Conservation (phyloP, 1,140 invertebrate species). For the Megalonaias nervosa region DNA sequence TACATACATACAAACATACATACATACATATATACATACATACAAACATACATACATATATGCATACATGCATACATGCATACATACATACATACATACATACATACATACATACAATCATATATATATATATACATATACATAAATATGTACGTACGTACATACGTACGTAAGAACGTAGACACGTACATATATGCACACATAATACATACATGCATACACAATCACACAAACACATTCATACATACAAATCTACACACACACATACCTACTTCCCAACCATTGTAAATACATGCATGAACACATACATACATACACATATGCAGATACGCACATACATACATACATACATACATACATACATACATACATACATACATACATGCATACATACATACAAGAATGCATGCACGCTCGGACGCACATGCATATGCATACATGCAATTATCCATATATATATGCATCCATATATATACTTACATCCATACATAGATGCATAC, state of each 20-base stretch:
- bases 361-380: constrained; percentile 8
- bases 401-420: neutral
- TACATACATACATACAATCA: constrained; percentile 7
- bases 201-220: too few species aligned
- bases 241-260: constrained; percentile 6
- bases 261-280: constrained; percentile 1
- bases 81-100: constrained; percentile 9
- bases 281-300: neutral
- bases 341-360: constrained; percentile 8
- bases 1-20: constrained; percentile 8
- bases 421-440: constrained; percentile 3
- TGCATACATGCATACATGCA: too few species aligned
- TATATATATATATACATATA: too few species aligned
- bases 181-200: too few species aligned
- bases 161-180: too few species aligned
- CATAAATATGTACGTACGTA: too few species aligned
- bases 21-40: constrained; percentile 7
- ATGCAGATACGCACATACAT: constrained; percentile 5
- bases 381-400: constrained; percentile 6
- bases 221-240: constrained; percentile 6
- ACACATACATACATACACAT: constrained; percentile 10
- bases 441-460: too few species aligned
- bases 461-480: too few species aligned
- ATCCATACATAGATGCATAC: too few species aligned
- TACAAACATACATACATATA: constrained; percentile 7